Evolutionary conservation across 2,888 invertebrate genomes (phyloP).

Genomic region (Pyrrhosoma nymphula): DNA sequence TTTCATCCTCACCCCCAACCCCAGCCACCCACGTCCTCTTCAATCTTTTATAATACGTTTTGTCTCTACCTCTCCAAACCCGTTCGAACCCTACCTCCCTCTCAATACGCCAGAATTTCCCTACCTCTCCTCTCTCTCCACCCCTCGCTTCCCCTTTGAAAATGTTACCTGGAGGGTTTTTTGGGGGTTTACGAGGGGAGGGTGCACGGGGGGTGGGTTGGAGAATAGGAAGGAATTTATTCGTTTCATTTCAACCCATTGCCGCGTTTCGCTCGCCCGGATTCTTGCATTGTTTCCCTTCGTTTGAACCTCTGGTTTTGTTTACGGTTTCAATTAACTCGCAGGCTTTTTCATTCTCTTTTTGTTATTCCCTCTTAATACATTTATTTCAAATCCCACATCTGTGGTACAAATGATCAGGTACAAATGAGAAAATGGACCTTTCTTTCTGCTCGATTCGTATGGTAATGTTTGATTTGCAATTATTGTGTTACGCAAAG

Average conservation of each 20-base stretch:
- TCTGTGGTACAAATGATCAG: background rate
- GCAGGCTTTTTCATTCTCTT: background rate
- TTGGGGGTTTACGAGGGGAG: background rate
- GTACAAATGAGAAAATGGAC: too few relatives aligned
- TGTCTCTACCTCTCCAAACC: background rate
- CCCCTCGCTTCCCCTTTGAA: background rate
- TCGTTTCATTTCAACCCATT: constrained; percentile 41
- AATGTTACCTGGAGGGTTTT: background rate
- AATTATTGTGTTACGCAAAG: too few relatives aligned
- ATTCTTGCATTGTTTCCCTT: background rate
- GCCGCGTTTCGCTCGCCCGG: background rate
- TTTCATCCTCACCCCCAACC: constrained; percentile 21
- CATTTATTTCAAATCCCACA: background rate
- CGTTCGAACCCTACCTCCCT: background rate
- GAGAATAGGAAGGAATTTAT: constrained; percentile 46
- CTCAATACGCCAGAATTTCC: background rate
- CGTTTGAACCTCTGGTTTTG: background rate
- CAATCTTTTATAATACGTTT: constrained; percentile 49
- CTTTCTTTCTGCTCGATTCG: too few relatives aligned
- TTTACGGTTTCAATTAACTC: constrained; percentile 27
- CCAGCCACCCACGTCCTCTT: background rate
- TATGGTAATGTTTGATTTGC: background rate
- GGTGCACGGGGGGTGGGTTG: background rate
- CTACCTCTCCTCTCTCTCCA: background rate
- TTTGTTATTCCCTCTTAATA: background rate